phyloP scores from a whole-genome alignment of 2,113 vertebrate genomes.

The Uria aalge region DNA sequence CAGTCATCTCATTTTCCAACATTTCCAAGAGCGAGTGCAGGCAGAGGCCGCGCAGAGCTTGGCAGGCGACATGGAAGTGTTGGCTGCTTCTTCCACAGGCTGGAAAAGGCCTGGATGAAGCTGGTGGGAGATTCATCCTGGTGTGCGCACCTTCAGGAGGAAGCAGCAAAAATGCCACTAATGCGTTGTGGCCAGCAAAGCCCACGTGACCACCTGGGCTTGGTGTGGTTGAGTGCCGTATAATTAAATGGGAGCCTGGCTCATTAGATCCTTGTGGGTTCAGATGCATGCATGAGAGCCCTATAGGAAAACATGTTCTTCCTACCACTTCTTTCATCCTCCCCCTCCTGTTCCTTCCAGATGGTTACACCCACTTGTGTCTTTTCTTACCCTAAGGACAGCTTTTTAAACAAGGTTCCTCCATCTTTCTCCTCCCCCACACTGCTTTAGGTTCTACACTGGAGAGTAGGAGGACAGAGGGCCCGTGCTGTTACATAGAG shows the following conservation, averaged over 20 bases:
- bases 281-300: slow-evolving; percentile 10
- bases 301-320: slow-evolving; percentile 57
- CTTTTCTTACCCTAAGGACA: slow-evolving; percentile 67
- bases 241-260: slow-evolving; percentile 8
- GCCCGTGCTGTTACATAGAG: background rate
- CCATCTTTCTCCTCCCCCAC: slow-evolving; percentile 8
- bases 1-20: background rate
- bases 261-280: slow-evolving; percentile 17
- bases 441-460: background rate
- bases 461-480: background rate
- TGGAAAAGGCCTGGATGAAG: background rate
- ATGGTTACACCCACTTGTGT: slow-evolving; percentile 64
- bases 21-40: background rate
- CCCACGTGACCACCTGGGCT: background rate
- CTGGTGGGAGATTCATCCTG: background rate
- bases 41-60: background rate
- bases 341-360: slow-evolving; percentile 58
- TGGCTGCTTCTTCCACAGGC: background rate
- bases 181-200: background rate
- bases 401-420: slow-evolving; percentile 45
- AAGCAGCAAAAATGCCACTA: background rate
- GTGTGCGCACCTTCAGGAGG: background rate
- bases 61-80: background rate
- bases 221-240: background rate
- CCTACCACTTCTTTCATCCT: slow-evolving; percentile 53